Evolutionary conservation across 2,888 invertebrate genomes (phyloP).

Genomic region (Idaea biselata): DNA sequence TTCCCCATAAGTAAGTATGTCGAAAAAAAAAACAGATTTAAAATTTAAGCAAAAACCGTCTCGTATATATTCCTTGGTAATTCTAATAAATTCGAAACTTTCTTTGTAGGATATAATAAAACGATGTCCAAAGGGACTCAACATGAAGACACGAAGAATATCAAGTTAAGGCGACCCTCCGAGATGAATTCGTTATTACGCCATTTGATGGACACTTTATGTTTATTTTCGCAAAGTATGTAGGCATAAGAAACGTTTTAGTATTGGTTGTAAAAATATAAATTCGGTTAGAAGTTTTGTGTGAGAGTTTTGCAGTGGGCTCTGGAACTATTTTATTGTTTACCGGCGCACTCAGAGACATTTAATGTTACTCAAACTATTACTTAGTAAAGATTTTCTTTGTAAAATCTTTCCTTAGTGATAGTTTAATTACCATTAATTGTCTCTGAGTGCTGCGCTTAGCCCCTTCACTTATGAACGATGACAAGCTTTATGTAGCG

Average conservation of each 20-base stretch:
- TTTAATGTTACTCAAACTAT: no score
- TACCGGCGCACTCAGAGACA: no score
- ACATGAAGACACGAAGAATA: conserved; percentile 5
- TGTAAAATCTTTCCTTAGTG: no score
- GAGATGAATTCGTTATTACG: conserved; percentile 6
- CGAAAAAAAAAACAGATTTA: neutral
- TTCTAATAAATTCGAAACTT: neutral
- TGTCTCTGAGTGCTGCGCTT: no score
- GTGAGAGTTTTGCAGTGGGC: neutral
- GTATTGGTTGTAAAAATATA: neutral
- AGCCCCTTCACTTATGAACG: no score
- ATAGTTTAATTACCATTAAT: no score
- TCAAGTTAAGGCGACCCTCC: conserved; percentile 4
- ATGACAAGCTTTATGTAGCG: no score
- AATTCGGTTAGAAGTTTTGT: neutral
- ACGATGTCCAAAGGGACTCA: conserved; percentile 1
- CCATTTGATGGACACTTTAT: conserved; percentile 6
- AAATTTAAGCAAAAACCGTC: neutral
- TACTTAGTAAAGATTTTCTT: no score
- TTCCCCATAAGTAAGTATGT: no score
- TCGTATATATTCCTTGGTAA: neutral
- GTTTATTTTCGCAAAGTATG: conserved; percentile 1
- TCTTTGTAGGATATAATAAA: conserved; percentile 7
- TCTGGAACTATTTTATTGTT: neutral
- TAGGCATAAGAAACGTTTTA: neutral